Evolutionary conservation across 2,797 vertebrate genomes (phyloP).

Genomic region (Hephaestus fuliginosus): DNA sequence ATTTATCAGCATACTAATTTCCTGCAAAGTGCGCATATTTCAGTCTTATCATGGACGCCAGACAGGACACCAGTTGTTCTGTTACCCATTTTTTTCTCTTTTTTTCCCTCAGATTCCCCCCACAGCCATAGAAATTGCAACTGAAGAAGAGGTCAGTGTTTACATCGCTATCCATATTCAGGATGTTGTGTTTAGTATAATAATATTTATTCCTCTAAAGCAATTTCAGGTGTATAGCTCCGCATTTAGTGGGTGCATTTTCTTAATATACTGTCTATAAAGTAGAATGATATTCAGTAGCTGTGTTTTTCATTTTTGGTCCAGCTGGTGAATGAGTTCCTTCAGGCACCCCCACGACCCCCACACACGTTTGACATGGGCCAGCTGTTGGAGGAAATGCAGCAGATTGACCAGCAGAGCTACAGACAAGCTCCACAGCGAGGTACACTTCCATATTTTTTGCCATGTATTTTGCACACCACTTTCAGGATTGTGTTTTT

Average conservation of each 20-base stretch:
- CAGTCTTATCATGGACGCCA: neutral
- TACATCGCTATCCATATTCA: neutral
- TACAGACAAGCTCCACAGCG: constrained; percentile 96
- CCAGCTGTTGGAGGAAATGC: constrained; percentile 98
- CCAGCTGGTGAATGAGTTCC: constrained; percentile 96
- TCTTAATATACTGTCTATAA: neutral
- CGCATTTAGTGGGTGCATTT: neutral
- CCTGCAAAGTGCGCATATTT: neutral
- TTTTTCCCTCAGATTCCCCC: constrained; percentile 87
- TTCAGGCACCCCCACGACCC: constrained; percentile 92
- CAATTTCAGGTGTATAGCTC: neutral
- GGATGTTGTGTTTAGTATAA: neutral
- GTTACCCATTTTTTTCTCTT: neutral
- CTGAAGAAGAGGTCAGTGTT: constrained; percentile 93
- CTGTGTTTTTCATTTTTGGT: constrained; percentile 31
- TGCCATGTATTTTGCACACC: neutral
- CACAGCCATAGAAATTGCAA: constrained; percentile 92
- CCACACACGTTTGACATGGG: constrained; percentile 99
- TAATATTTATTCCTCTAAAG: neutral
- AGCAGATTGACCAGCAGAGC: constrained; percentile 97
- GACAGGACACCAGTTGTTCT: neutral
- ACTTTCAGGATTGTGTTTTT: neutral
- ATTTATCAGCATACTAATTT: neutral
- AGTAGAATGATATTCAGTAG: neutral
- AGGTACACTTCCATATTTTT: constrained; percentile 81